Base-by-base conservation (phyloP, 2,113 vertebrate genomes). In the Sakesphorus luctuosus region DNA sequence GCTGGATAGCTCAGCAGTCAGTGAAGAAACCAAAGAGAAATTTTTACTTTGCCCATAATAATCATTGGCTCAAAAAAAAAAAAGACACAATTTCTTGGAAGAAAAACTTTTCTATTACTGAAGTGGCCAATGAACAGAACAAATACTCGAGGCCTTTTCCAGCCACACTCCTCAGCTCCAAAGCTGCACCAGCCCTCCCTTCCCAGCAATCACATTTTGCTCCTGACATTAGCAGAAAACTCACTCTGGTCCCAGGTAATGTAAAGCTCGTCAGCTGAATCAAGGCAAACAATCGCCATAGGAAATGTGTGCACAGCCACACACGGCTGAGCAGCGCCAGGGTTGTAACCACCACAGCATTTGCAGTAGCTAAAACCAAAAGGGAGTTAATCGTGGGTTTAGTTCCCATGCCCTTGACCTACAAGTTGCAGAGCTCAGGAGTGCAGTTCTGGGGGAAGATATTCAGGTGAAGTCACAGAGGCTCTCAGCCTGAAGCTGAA, bases 301-400 rank as follows among this genome's bases (percentile, higher is more conserved):
- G 90, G 93, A 97, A 90, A 92, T 92, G 88, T 95, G 95, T 96
- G 95, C 87, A 63, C 75, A 94, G 95, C 71, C 26, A 83, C 84
- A 95, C 84, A 80, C 20, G 68, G 88, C 83, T 84, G 95, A 96
- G 92, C 95, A 92, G 87, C 19, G 2, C 81, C 25, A 18, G 75
- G 26, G 13, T 21, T 55, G 89, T 23, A 68, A 49, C 87, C 66
- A 49, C 81, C 20, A 8, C 31, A 8, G 66, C 81, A 33, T 50
- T 11, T 88, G 91, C 84, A 82, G 10, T 0, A 88, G 80, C 72
- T 76, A 53, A 83, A 92, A 67, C 47, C 83, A 71, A 50, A 65
- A 68, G 85, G 61, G 71, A 86, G 44, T 76, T 91, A 78, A 68
- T 56, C 4, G 1, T 72, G 86, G 50, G 17, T 92, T 89, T 65